These are phyloP conservation scores for Nerophis lumbriciformis DNA, from an alignment of 2,113 vertebrate species.

Conservation along the genomic window DNA sequence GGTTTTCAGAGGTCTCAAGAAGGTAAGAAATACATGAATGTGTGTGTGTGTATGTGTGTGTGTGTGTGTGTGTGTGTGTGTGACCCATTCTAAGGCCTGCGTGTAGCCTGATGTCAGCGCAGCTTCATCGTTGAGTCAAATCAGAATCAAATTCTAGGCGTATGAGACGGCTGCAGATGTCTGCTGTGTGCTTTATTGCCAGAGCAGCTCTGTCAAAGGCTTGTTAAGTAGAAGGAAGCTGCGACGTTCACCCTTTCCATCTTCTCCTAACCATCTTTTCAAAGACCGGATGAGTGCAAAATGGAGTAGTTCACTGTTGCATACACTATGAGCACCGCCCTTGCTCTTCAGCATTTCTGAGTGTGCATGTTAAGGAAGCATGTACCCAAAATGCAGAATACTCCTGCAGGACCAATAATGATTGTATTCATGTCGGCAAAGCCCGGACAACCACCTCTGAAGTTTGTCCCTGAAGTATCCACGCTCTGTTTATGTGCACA, in stretches of 20 bases:
- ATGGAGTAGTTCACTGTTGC: slow-evolving; percentile 27
- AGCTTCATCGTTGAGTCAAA: slow-evolving; percentile 56
- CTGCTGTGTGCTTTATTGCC: slow-evolving; percentile 35
- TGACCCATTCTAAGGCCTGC: slow-evolving; percentile 32
- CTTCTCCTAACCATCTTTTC: slow-evolving; percentile 1
- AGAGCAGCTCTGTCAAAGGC: slow-evolving; percentile 37
- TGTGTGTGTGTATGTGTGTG: too few relatives aligned
- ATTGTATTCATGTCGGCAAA: not conserved
- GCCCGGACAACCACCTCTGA: too few relatives aligned
- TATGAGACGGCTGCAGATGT: slow-evolving; percentile 43
- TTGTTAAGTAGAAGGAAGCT: slow-evolving; percentile 46
- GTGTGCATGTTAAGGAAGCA: slow-evolving; percentile 4
- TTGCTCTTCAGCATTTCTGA: slow-evolving; percentile 9
- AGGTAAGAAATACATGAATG: too few relatives aligned
- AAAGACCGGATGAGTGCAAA: slow-evolving; percentile 22
- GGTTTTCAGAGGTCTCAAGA: too few relatives aligned
- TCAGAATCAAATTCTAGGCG: slow-evolving; percentile 49
- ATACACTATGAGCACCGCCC: slow-evolving; percentile 5
- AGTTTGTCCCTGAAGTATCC: too few relatives aligned
- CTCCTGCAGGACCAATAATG: not conserved
- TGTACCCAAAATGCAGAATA: not conserved
- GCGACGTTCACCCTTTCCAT: slow-evolving; percentile 21
- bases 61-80: slow-evolving; percentile 4
- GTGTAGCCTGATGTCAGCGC: slow-evolving; percentile 40
- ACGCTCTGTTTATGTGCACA: too few relatives aligned